Percentiles rank a stretch among this genome's conserved stretches.
phyloP scores from a whole-genome alignment of 64 coral and sea anemone species.

The Trachythela sp. region DNA sequence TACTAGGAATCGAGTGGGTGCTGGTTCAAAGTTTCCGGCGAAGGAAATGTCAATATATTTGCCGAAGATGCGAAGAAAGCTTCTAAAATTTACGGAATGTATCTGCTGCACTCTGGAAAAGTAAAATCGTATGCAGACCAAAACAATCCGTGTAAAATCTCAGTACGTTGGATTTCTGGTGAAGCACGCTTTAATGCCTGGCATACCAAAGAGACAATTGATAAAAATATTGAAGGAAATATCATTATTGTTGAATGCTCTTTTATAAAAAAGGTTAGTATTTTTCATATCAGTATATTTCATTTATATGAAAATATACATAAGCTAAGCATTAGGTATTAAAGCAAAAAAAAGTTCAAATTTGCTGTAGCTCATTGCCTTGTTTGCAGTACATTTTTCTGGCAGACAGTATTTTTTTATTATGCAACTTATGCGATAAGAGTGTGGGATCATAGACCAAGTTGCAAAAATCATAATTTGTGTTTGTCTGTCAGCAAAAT shows the following conservation, averaged over 20 bases:
- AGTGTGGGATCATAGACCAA: too few relatives aligned
- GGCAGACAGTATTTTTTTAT: too few relatives aligned
- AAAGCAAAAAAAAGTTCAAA: too few relatives aligned
- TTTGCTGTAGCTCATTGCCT: too few relatives aligned
- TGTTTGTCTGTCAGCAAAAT: too few relatives aligned
- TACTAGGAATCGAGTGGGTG: not conserved
- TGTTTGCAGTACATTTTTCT: too few relatives aligned
- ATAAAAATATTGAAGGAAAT: not conserved
- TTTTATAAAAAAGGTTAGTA: not conserved
- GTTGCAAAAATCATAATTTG: too few relatives aligned
- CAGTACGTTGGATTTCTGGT: not conserved
- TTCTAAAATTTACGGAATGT: conserved; percentile 3
- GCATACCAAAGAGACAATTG: not conserved
- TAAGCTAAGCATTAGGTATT: too few relatives aligned
- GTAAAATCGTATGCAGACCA: not conserved
- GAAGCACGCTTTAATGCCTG: not conserved
- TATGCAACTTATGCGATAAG: too few relatives aligned
- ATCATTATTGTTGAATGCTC: not conserved
- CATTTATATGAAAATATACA: too few relatives aligned
- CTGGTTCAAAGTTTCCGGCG: not conserved
- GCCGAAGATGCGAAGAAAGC: conserved; percentile 3
- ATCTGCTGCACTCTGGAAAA: not conserved
- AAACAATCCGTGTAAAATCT: not conserved
- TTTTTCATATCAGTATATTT: too few relatives aligned
- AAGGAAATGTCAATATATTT: not conserved